Conservation (phyloP, 2,888 invertebrate species). For the Luperina nickerlii region DNA sequence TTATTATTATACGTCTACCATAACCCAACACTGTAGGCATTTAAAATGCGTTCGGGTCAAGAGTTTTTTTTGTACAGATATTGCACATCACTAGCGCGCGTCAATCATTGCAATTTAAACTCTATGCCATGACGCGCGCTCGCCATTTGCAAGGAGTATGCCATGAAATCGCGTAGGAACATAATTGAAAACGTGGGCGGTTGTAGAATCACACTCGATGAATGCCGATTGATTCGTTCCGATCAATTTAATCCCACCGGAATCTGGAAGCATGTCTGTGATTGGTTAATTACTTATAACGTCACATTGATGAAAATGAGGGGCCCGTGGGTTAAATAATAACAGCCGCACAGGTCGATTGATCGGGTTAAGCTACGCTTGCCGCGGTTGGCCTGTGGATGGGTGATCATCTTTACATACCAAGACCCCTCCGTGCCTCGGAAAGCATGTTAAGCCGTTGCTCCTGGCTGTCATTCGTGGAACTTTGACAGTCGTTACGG, state of each 20-base stretch:
- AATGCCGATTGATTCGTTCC: slow-evolving; percentile 27
- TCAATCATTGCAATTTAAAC: neutral
- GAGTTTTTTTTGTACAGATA: neutral
- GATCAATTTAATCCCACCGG: slow-evolving; percentile 18
- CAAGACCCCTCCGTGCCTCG: too few relatives aligned
- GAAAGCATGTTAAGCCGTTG: too few relatives aligned
- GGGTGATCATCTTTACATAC: too few relatives aligned
- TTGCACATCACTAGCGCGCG: neutral
- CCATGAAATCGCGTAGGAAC: slow-evolving; percentile 1
- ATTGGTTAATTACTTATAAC: neutral
- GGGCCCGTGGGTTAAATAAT: too few relatives aligned
- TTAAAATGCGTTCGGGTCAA: neutral
- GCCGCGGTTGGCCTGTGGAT: too few relatives aligned
- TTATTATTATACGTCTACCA: neutral
- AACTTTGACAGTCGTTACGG: too few relatives aligned
- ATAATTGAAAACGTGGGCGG: slow-evolving; percentile 38
- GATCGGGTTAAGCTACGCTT: too few relatives aligned
- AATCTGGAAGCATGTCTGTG: slow-evolving; percentile 3
- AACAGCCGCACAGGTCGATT: too few relatives aligned
- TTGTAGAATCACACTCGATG: slow-evolving; percentile 13
- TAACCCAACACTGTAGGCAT: neutral
- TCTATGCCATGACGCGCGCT: neutral
- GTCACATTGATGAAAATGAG: neutral
- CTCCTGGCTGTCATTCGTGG: too few relatives aligned
- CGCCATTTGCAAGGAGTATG: neutral